Conservation (phyloP, 1,140 invertebrate genomes). For the Caenorhabditis brenneri region DNA sequence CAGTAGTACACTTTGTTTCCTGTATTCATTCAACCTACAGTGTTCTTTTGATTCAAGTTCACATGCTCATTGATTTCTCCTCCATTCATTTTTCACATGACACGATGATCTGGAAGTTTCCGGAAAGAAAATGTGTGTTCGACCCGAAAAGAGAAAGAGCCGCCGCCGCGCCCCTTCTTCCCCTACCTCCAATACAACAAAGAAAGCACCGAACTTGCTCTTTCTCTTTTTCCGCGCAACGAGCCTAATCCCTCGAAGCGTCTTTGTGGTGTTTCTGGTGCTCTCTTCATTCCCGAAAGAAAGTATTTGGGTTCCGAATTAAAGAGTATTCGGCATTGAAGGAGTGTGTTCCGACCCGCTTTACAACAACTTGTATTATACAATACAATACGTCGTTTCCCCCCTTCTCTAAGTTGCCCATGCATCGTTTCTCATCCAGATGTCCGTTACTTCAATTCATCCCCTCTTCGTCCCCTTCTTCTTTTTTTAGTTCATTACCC, state of each 20-base stretch:
- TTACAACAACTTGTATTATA: conserved; percentile 38
- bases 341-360: conserved; percentile 16
- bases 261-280: conserved; percentile 1
- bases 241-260: conserved; percentile 24
- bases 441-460: conserved; percentile 6
- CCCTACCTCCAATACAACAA: background rate
- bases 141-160: no score
- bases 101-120: conserved; percentile 38
- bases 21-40: background rate
- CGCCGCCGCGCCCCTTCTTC: background rate
- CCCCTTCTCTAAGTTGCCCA: background rate
- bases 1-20: background rate
- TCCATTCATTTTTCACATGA: background rate
- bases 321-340: conserved; percentile 39
- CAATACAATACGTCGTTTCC: conserved; percentile 1
- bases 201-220: background rate
- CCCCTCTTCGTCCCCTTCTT: background rate
- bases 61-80: conserved; percentile 10
- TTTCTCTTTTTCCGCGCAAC: background rate
- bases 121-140: conserved; percentile 12
- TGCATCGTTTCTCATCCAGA: background rate
- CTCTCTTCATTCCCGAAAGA: background rate
- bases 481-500: background rate
- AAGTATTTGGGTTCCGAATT: conserved; percentile 41
- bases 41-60: background rate